These are phyloP conservation scores for Acanthopagrus latus DNA, from an alignment of 2,797 vertebrate genomes.

Conservation along the genomic window DNA sequence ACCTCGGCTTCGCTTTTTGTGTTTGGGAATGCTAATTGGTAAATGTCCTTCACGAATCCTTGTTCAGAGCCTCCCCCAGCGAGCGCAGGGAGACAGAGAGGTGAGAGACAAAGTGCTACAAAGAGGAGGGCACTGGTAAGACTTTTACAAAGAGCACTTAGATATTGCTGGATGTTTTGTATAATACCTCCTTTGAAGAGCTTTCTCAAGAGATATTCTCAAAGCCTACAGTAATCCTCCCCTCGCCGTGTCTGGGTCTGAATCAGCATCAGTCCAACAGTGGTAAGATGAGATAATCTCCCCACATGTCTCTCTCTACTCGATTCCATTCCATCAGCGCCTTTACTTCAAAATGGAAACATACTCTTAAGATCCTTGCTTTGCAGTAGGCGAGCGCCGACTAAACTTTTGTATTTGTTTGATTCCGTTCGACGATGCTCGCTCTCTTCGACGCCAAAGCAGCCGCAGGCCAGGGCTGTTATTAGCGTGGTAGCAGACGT, in stretches of 20 bases:
- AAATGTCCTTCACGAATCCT: constrained; percentile 73
- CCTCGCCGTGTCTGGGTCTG: constrained; percentile 66
- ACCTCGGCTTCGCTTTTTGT: constrained; percentile 71
- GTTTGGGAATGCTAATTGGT: constrained; percentile 76
- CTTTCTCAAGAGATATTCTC: constrained; percentile 71
- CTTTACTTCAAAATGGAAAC: constrained; percentile 57
- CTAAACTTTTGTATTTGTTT: constrained; percentile 46
- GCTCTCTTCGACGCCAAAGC: not conserved
- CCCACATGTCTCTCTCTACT: constrained; percentile 58
- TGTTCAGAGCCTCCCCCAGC: constrained; percentile 56
- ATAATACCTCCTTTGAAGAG: constrained; percentile 78
- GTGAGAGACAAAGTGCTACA: constrained; percentile 71
- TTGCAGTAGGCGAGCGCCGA: constrained; percentile 10
- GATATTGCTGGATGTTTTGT: constrained; percentile 78
- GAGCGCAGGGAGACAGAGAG: constrained; percentile 61
- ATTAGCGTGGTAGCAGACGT: constrained; percentile 19
- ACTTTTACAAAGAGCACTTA: constrained; percentile 80
- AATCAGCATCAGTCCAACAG: constrained; percentile 69
- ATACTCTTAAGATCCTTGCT: constrained; percentile 24
- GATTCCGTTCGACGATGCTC: constrained; percentile 12
- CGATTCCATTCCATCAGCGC: constrained; percentile 43
- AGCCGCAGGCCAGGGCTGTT: constrained; percentile 18
- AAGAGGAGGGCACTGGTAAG: constrained; percentile 72
- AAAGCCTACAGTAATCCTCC: constrained; percentile 77
- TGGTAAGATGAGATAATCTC: constrained; percentile 77